Evolutionary conservation across 2,113 vertebrate species (phyloP).

Genomic region (Sialia sialis): DNA sequence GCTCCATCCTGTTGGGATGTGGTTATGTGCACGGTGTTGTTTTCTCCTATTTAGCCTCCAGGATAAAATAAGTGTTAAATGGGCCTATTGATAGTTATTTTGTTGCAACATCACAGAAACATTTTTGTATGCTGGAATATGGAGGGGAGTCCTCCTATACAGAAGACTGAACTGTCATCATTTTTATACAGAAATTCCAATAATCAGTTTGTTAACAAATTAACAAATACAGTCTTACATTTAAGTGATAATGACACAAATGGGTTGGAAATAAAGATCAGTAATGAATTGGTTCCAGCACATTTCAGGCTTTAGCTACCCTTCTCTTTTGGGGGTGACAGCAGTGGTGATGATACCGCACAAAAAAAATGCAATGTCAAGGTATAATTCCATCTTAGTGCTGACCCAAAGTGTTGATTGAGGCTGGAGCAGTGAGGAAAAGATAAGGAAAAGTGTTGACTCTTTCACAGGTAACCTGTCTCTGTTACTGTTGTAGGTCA

Average conservation of each 20-base stretch:
- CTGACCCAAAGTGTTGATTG: background rate
- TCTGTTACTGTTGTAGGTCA: constrained; percentile 79
- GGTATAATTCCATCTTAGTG: background rate
- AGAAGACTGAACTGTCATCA: background rate
- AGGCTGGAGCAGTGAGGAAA: background rate
- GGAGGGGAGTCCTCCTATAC: background rate
- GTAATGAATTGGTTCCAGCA: background rate
- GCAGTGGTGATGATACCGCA: background rate
- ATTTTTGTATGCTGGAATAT: background rate
- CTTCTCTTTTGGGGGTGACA: background rate
- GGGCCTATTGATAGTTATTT: background rate
- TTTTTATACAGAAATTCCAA: background rate
- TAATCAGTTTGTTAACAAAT: background rate
- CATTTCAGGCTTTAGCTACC: background rate
- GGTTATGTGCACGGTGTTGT: fast-evolving
- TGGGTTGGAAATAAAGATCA: background rate
- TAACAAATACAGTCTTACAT: background rate
- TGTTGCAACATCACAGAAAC: background rate
- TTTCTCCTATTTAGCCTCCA: background rate
- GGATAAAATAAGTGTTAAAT: background rate
- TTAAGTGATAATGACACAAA: background rate
- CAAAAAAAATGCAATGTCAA: background rate
- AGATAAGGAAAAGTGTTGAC: background rate
- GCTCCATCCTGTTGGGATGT: fast-evolving
- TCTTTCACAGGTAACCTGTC: background rate